These are phyloP conservation scores for Agrypnia vestita DNA, from an alignment of 1,140 invertebrate genomes.

Conservation along the genomic window DNA sequence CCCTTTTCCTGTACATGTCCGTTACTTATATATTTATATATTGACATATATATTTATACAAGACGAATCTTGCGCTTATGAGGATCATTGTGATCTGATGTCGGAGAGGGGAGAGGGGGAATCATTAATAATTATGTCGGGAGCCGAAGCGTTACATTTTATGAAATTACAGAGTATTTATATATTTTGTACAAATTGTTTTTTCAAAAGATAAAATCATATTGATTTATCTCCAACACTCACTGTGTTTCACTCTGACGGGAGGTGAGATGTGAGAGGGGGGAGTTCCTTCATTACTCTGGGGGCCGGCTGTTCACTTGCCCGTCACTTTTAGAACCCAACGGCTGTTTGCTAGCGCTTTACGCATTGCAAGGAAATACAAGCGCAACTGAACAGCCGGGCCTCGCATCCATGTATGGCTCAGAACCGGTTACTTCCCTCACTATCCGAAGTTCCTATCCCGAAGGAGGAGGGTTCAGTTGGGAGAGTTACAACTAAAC, in stretches of 20 bases:
- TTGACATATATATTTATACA: slow-evolving; percentile 31
- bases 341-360: too few relatives aligned
- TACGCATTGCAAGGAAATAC: too few relatives aligned
- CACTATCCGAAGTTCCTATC: slow-evolving; percentile 30
- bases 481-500: not conserved
- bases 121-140: slow-evolving; percentile 70
- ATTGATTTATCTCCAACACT: slow-evolving; percentile 60
- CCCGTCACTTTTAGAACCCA: not conserved
- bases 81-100: slow-evolving; percentile 60
- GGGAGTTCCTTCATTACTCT: slow-evolving; percentile 33
- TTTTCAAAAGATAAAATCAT: slow-evolving; percentile 75
- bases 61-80: not conserved
- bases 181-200: slow-evolving; percentile 75
- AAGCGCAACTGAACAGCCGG: too few relatives aligned
- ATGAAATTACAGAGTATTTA: slow-evolving; percentile 74
- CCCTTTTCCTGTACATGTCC: slow-evolving; percentile 61
- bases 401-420: not conserved
- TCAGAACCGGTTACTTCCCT: slow-evolving; percentile 9
- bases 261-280: slow-evolving; percentile 54
- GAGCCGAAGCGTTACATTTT: slow-evolving; percentile 72
- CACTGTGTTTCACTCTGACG: slow-evolving; percentile 59
- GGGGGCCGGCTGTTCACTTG: not conserved
- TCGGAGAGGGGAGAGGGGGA: slow-evolving; percentile 54
- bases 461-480: slow-evolving; percentile 34
- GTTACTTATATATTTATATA: slow-evolving; percentile 57